Base-by-base conservation (phyloP, 2,797 vertebrate species). In the Halcyon badia region DNA sequence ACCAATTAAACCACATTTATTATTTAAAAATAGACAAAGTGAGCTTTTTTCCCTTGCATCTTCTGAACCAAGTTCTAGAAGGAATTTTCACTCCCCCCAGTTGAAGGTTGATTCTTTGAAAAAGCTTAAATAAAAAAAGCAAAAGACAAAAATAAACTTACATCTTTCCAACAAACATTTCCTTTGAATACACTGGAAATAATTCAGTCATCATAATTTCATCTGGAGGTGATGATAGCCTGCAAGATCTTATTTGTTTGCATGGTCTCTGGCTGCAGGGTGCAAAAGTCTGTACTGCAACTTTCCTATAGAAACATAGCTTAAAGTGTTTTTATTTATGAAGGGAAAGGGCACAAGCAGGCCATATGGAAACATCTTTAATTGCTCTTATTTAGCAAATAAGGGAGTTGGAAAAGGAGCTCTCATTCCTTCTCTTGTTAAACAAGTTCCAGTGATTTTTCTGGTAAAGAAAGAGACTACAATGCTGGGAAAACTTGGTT, bases 1-100 rank as follows among this genome's bases (percentile, higher is more conserved):
- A 97, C 65, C 92, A 77, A 87, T 93, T 94, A 96, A 96, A 97
- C 90, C 84, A 94, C 94, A 91, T 89, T 87, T 89, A 95, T 96
- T 90, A 87, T 87, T 96, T 89, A 72, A 94, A 96, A 96, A 96
- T 94, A 97, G 78, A 80, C 75, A 51, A 82, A 70, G 6, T 71
- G 41, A 14, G 2, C 7, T 87, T 94, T 94, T 91, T 77, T 31
- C 11, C 2, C 22, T 62, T 64, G 44, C 71, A 33, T 73, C 83
- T 71, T 83, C 82, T 91, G 28, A 96, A 89, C 26, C 46, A 85
- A 87, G 68, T 71, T 61, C 68, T 92, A 92, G 78, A 85, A 90
- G 64, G 83, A 93, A 96, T 94, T 95, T 94, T 35, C 64, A 85
- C 46, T 35, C 57, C 42, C 6, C 1, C 17, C 35, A 87, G 39